Base-by-base conservation (phyloP, 2,113 vertebrate genomes). In the Taxidea taxus region DNA sequence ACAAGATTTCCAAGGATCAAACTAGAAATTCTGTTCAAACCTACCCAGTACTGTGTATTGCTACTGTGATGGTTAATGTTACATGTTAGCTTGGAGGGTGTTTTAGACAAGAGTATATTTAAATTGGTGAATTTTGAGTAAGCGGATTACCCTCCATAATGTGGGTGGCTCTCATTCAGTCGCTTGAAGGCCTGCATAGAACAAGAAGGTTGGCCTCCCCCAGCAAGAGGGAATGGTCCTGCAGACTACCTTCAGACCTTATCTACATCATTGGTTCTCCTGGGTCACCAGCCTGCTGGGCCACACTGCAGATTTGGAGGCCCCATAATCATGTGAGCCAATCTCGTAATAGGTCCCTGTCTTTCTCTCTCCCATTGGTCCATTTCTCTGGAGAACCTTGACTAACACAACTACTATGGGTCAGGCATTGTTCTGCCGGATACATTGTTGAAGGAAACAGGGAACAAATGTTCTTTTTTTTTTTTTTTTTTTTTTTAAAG, bases 71-170 rank as follows among this genome's bases (percentile, higher is more conserved):
- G 60, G n/a, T 27, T 92, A 25, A 70, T 90, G 90, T 87, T 87
- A 47, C 37, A 74, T 86, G 42, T 70, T 66, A 37, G 15, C 25
- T 29, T 89, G 49, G 27, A 44, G 58, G 39, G 5, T 31, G 13
- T 72, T 83, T 94, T 25, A 9, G 16, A 39, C 49, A 18, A 85
- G 18, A 89, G 54, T 77, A 82, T 29, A 47, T 94, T 89, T 77
- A 47, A 86, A 49, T 54, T 13, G 13, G 27, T 94, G 29, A 78
- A 72, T n/a, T 89, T 5, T 70, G 78, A 95, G 62, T 47, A 68
- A 82, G 42, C 58, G 72, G 66, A 74, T 42, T 27, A 7, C 16
- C 42, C 34, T 51, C 13, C 72, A 23, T n/a, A 27, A 27, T 44
- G 31, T 70, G 49, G 27, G 10, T 77, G 29, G 54, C n/a, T 54